Base-by-base conservation (phyloP, 2,888 invertebrate species). In the Dynastes grantii region DNA sequence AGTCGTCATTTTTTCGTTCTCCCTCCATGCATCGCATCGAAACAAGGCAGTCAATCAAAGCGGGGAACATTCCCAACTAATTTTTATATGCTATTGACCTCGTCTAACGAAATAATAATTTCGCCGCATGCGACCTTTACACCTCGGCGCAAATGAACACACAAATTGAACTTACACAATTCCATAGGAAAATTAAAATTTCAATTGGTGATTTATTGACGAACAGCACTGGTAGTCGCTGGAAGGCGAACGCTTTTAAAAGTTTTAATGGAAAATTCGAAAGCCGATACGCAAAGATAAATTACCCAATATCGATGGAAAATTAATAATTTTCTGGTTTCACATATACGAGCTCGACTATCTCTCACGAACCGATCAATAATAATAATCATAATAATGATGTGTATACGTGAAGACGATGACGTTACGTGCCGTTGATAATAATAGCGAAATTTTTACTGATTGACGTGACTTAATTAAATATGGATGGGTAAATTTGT, bases 1-100 rank as follows among this genome's bases (percentile, higher is more conserved):
- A 61, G 45, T 75, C 63, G 61, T 75, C 61, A 75, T 55, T 75
- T 75, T 45, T 75, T 73, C 61, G 58, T 75, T 58, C 55, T 16
- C 16, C 55, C 55, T 16, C 16, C 37, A 55, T 22, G 9, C 51
- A 13, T 22, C 55, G 45, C 29, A 13, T 51, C 22, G 49, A 61
- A 61, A 61, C 40, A 55, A 61, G 61, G 40, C 49, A 75, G 73
- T 75, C 73, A 61, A 75, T 75, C 61, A 75, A 75, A 16, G 16
- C 49, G 27, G 37, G 58, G 32, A 32, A 61, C 73, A 75, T 29
- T 75, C 61, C 61, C 40, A 75, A 63, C 61, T 75, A 75, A 61
- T 61, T 75, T 75, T 75, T 75, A 75, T 68, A 61, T 61, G 73
- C 63, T 75, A 75, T 75, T 61, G 73, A 75, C 73, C 73, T 75